phyloP scores from a whole-genome alignment of 2,888 invertebrate species.

The Megamerina dolium region DNA sequence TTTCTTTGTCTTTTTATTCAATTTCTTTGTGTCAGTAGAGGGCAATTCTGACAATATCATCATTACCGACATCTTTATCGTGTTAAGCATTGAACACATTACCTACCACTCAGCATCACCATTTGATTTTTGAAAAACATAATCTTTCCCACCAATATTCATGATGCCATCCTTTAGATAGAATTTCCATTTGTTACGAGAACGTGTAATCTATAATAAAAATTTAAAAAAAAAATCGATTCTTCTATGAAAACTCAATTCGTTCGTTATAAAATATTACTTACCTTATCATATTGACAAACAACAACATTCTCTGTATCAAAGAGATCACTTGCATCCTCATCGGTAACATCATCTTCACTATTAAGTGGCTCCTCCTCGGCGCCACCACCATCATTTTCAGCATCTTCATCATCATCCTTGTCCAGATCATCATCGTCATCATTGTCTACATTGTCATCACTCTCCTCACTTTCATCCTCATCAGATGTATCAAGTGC shows the following conservation, averaged over 20 bases:
- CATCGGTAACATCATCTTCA: constrained; percentile 96
- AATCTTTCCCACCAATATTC: constrained; percentile 97
- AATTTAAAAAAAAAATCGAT: not conserved
- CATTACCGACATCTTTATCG: too few relatives aligned
- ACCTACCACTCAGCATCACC: constrained; percentile 98
- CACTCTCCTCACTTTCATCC: constrained; percentile 72
- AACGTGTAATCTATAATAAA: constrained; percentile 78
- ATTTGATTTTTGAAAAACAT: constrained; percentile 96
- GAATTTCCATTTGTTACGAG: constrained; percentile 99
- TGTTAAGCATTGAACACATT: too few relatives aligned
- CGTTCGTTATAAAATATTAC: not conserved
- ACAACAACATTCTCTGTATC: constrained; percentile 99
- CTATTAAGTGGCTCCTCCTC: constrained; percentile 92
- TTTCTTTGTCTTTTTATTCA: too few relatives aligned
- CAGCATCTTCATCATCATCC: constrained; percentile 61
- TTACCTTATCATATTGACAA: constrained; percentile 97
- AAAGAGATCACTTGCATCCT: constrained; percentile 89
- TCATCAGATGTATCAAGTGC: constrained; percentile 68
- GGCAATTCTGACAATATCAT: too few relatives aligned
- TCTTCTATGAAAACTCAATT: not conserved
- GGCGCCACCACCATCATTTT: constrained; percentile 62
- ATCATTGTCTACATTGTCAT: constrained; percentile 62
- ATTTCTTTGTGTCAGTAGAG: too few relatives aligned
- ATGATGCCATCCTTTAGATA: constrained; percentile 99
- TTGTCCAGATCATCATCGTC: constrained; percentile 69